Conservation (phyloP, 2,797 vertebrate species). For the Antrozous pallidus region DNA sequence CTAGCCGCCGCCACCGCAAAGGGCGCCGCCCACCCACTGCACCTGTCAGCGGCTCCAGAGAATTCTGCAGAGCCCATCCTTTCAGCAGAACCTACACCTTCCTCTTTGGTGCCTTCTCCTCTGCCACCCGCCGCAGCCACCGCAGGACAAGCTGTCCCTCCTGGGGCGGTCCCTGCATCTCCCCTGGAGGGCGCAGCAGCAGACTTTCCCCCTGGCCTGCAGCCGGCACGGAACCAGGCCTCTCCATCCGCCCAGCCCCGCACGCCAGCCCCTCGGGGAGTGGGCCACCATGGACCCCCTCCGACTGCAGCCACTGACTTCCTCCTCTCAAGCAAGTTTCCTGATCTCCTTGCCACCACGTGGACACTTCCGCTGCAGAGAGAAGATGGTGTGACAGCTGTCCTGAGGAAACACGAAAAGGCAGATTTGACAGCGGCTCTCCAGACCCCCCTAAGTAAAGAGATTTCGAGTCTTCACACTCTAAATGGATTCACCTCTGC, state of each 20-base stretch:
- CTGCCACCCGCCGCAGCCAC: not conserved
- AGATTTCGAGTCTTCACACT: conserved; percentile 26
- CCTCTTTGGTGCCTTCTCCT: conserved; percentile 34
- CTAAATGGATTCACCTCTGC: conserved; percentile 42
- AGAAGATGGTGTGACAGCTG: not conserved
- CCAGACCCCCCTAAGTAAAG: not conserved
- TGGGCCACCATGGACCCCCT: not conserved
- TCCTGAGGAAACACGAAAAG: not conserved
- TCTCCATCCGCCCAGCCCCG: conserved; percentile 38
- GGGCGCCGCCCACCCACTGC: conserved; percentile 25
- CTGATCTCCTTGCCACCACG: not conserved
- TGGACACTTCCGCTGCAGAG: not conserved
- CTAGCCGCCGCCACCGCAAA: conserved; percentile 37
- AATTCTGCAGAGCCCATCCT: conserved; percentile 38
- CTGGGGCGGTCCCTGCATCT: not conserved
- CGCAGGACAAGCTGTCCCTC: not conserved
- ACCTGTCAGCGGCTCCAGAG: conserved; percentile 59
- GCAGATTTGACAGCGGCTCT: not conserved
- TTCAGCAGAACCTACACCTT: conserved; percentile 40
- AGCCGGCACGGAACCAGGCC: not conserved
- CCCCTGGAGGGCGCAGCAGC: not conserved
- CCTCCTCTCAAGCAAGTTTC: not conserved
- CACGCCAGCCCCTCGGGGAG: not conserved
- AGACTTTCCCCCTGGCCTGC: not conserved
- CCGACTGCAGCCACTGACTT: not conserved